Evolutionary conservation across 2,797 vertebrate genomes (phyloP).

Genomic region (Tokudaia muenninki): DNA sequence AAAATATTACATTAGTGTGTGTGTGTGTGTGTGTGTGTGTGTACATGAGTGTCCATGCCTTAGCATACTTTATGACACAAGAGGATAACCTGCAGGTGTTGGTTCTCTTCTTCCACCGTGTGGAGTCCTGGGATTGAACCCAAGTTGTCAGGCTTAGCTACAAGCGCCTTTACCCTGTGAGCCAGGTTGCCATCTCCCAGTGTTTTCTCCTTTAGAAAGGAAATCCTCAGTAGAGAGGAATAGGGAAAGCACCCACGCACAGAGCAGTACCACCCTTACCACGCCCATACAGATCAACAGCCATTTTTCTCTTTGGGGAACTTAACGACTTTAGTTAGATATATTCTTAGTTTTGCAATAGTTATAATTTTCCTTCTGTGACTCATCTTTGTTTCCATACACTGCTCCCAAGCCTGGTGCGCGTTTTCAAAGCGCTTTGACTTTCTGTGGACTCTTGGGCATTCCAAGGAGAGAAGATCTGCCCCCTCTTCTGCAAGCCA

Average conservation of each 20-base stretch:
- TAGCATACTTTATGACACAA: neutral
- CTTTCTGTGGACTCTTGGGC: neutral
- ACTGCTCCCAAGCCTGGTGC: slow-evolving; percentile 13
- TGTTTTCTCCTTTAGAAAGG: slow-evolving; percentile 26
- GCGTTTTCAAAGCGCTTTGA: slow-evolving; percentile 14
- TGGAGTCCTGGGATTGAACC: neutral
- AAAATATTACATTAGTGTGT: neutral
- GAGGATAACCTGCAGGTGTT: neutral
- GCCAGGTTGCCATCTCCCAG: neutral
- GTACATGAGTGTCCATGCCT: too few relatives aligned
- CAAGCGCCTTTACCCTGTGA: neutral
- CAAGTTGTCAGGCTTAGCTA: neutral
- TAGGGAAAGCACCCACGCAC: neutral
- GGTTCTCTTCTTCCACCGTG: neutral
- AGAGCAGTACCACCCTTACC: neutral
- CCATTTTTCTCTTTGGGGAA: slow-evolving; percentile 57
- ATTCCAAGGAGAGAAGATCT: neutral
- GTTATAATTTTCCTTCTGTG: neutral
- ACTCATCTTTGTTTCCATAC: slow-evolving; percentile 30
- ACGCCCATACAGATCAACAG: neutral
- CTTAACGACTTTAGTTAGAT: slow-evolving; percentile 13
- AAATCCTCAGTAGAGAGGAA: neutral
- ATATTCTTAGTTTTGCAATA: slow-evolving; percentile 24
- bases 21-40: neutral
- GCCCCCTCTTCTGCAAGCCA: neutral